Base-by-base conservation (phyloP, 2,113 vertebrate genomes). In the Noturus placidus region DNA sequence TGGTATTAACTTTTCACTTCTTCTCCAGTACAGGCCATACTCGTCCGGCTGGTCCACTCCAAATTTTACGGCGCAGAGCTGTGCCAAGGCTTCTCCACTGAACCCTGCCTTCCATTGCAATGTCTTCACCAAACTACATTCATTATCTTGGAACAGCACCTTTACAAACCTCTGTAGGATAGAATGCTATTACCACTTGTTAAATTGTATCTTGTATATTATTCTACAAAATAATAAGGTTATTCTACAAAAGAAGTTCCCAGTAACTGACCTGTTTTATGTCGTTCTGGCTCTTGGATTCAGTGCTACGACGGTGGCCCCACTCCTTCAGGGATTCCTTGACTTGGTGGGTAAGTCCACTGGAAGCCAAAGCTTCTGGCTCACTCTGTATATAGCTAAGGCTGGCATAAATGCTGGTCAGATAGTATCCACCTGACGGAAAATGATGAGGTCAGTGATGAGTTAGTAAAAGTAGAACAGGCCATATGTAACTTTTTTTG, bases 351-450 rank as follows among this genome's bases (percentile, higher is more conserved):
- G 90, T 92, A 56, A 93, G 83, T 10, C 85, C 52, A 20, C 54
- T 69, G 2, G 42, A 30, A 50, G 87, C 87, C 35, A 87, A 61
- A 27, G 76, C 81, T 6, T 87, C 87, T 1, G 88, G 91, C 42
- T 91, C 87, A 67, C 89, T 92, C 87, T 92, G 90, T 78, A 93
- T 92, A 65, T 91, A 89, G 57, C 86, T 92, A 30, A 92, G 79
- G 82, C 92, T 92, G 87, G 92, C 92, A 20, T 93, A 93, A 77
- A 93, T 79, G 14, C 92, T 93, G n/a, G 92, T 92, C 90, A 93
- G 89, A 59, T 93, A 93, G 89, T 93, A 93, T 14, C 92, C 92
- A 65, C 91, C 92, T 93, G 33, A n/a, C 35, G 88, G 30, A 78
- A 50, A 87, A 70, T n/a, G 5, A 15, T 4, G 9, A 69, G 20